These are phyloP conservation scores for Epiblema foenella DNA, from an alignment of 2,888 invertebrate genomes.

Conservation along the genomic window DNA sequence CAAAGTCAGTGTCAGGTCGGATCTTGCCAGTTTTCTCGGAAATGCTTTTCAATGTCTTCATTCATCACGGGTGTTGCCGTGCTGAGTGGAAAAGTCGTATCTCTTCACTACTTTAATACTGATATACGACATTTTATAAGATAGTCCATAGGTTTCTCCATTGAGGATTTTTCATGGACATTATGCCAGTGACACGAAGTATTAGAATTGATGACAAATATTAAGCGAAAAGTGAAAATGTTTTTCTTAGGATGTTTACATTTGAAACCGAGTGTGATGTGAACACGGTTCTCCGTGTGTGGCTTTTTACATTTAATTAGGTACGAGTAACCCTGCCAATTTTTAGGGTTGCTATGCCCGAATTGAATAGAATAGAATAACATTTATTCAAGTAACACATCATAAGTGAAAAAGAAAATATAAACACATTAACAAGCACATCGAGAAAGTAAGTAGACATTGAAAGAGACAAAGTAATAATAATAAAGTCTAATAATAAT, in stretches of 20 bases:
- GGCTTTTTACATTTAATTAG: conserved; percentile 15
- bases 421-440: too few relatives aligned
- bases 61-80: conserved; percentile 31
- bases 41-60: conserved; percentile 41
- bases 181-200: conserved; percentile 14
- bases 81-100: not conserved
- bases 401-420: too few relatives aligned
- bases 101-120: not conserved
- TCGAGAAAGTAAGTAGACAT: too few relatives aligned
- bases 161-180: conserved; percentile 29
- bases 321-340: conserved; percentile 25
- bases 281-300: not conserved
- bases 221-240: not conserved
- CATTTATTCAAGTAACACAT: too few relatives aligned
- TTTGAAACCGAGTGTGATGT: not conserved
- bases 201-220: conserved; percentile 37
- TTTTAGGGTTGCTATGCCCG: conserved; percentile 3
- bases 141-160: not conserved
- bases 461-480: too few relatives aligned
- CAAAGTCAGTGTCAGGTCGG: conserved; percentile 12
- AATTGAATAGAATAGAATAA: not conserved
- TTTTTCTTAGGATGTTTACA: conserved; percentile 13
- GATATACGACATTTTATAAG: not conserved
- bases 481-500: too few relatives aligned
- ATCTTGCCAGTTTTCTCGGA: conserved; percentile 38